phyloP scores from a whole-genome alignment of 2,113 vertebrate species.

The Propithecus coquereli region DNA sequence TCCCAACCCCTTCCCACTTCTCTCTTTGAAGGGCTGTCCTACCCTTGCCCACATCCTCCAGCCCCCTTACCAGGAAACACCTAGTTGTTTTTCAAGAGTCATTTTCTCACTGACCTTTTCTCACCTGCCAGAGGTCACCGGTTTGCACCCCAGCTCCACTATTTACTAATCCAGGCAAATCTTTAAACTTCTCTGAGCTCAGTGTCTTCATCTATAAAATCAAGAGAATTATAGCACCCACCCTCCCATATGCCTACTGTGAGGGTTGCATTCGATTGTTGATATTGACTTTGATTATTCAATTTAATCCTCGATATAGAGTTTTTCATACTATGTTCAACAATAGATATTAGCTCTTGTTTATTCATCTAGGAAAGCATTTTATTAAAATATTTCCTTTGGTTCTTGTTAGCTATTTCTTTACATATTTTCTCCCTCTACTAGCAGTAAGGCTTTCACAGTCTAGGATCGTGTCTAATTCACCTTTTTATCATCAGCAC shows the following conservation, averaged over 20 bases:
- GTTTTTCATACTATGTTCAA: background rate
- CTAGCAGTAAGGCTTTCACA: background rate
- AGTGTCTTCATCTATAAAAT: background rate
- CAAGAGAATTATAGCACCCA: background rate
- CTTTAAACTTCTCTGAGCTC: background rate
- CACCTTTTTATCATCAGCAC: background rate
- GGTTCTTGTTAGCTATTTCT: slow-evolving; percentile 17
- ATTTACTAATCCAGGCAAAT: background rate
- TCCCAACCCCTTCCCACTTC: background rate
- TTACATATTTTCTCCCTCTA: background rate
- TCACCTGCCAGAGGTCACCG: background rate
- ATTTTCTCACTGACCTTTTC: background rate
- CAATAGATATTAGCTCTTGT: background rate
- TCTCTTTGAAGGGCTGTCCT: background rate
- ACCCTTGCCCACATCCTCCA: background rate
- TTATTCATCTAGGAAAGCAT: background rate
- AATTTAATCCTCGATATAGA: background rate
- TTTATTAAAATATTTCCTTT: background rate
- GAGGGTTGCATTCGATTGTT: background rate
- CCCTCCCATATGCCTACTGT: background rate
- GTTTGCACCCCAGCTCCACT: background rate
- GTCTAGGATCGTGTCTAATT: background rate
- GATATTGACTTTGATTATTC: slow-evolving; percentile 25
- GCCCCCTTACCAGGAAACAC: background rate
- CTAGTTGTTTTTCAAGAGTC: background rate